phyloP scores from a whole-genome alignment of 2,113 vertebrate species.

The Ammodytes dubius region DNA sequence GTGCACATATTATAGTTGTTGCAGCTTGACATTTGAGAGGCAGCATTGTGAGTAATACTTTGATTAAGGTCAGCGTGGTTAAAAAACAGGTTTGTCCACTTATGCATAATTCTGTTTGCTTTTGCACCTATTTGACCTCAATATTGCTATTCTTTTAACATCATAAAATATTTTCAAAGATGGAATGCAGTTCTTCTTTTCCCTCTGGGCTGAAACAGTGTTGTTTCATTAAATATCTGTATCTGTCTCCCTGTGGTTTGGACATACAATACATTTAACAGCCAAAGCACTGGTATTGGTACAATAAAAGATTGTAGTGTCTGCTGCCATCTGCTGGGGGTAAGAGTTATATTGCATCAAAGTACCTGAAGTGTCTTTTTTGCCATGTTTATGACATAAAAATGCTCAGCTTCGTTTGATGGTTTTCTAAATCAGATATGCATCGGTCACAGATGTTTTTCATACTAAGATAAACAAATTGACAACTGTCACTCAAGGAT shows the following conservation, averaged over 20 bases:
- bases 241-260: background rate
- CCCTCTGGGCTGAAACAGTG: background rate
- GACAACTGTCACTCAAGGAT: background rate
- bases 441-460: background rate
- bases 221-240: background rate
- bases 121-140: background rate
- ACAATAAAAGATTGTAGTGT: slow-evolving; percentile 2
- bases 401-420: background rate
- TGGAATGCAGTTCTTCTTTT: background rate
- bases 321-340: slow-evolving; percentile 80
- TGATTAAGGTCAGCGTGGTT: background rate
- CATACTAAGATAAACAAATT: background rate
- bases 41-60: background rate
- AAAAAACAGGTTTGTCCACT: background rate
- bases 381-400: background rate
- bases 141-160: background rate
- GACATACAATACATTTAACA: background rate
- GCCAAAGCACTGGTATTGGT: background rate
- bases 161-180: background rate
- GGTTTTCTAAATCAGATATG: background rate
- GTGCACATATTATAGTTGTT: background rate
- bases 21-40: background rate
- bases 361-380: slow-evolving; percentile 15
- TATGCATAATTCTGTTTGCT: background rate
- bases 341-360: background rate